phyloP scores from a whole-genome alignment of 92 coral and sea anemone genomes.

The Actinernus sp. region DNA sequence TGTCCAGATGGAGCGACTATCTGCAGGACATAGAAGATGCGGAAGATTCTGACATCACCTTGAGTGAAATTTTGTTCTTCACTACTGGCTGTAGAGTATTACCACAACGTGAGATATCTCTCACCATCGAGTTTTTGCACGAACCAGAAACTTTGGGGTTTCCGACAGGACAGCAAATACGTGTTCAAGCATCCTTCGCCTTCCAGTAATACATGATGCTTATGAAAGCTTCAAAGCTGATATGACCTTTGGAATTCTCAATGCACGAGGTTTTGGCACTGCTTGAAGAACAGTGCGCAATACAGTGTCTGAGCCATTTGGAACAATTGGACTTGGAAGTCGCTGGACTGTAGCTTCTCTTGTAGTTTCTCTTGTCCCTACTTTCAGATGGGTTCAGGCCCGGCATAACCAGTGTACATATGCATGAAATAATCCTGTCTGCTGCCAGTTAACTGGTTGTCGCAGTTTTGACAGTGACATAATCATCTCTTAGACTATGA shows the following conservation, averaged over 20 bases:
- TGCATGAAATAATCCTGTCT: too few relatives aligned
- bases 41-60: conserved; percentile 66
- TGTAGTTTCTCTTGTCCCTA: too few relatives aligned
- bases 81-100: conserved; percentile 69
- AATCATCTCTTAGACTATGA: too few relatives aligned
- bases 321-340: too few relatives aligned
- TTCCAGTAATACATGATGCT: conserved; percentile 59
- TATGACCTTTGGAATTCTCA: conserved; percentile 66
- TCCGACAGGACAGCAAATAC: conserved; percentile 72
- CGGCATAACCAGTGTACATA: too few relatives aligned
- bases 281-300: too few relatives aligned
- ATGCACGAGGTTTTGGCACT: conserved; percentile 68
- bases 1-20: conserved; percentile 80
- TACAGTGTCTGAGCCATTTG: too few relatives aligned
- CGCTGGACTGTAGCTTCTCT: too few relatives aligned
- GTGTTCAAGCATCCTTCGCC: conserved; percentile 58
- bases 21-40: conserved; percentile 80
- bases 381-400: too few relatives aligned
- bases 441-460: too few relatives aligned
- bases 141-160: conserved; percentile 38
- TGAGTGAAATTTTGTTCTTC: conserved; percentile 74
- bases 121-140: conserved; percentile 68
- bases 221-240: conserved; percentile 74
- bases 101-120: conserved; percentile 39
- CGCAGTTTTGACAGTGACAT: too few relatives aligned